Conservation (phyloP, 2,888 invertebrate genomes). For the Shargacucullia verbasci region DNA sequence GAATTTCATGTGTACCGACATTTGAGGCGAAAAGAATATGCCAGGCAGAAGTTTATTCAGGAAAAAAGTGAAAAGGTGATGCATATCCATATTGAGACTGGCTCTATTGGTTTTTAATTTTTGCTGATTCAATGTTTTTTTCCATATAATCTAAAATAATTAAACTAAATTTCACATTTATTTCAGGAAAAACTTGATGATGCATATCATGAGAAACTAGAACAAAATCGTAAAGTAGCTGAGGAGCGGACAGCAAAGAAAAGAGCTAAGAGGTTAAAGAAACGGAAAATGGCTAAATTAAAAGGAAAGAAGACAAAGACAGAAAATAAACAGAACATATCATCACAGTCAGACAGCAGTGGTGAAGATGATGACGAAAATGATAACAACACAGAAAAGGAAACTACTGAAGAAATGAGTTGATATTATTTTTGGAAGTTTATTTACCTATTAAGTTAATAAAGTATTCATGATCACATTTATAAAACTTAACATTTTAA, state of each 20-base stretch:
- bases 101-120: too few relatives aligned
- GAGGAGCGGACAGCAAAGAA: slow-evolving; percentile 97
- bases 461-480: neutral
- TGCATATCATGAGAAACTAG: slow-evolving; percentile 94
- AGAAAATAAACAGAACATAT: slow-evolving; percentile 61
- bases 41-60: slow-evolving; percentile 97
- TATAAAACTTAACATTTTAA: neutral
- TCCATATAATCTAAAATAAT: too few relatives aligned
- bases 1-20: slow-evolving; percentile 99
- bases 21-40: slow-evolving; percentile 97
- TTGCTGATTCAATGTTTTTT: too few relatives aligned
- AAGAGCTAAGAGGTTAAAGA: slow-evolving; percentile 95
- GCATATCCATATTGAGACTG: too few relatives aligned
- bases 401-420: slow-evolving; percentile 31
- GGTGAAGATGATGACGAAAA: slow-evolving; percentile 58
- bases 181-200: slow-evolving; percentile 94
- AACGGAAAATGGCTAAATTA: slow-evolving; percentile 88
- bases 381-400: slow-evolving; percentile 43
- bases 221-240: slow-evolving; percentile 92
- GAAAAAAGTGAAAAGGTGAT: slow-evolving; percentile 96
- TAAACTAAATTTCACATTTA: neutral
- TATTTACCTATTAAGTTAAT: neutral
- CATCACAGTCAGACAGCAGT: slow-evolving; percentile 76
- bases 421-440: slow-evolving; percentile 1
- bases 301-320: slow-evolving; percentile 81